These are phyloP conservation scores for Macropus fuliginosus DNA, from an alignment of 2,797 vertebrate genomes.

Conservation along the genomic window DNA sequence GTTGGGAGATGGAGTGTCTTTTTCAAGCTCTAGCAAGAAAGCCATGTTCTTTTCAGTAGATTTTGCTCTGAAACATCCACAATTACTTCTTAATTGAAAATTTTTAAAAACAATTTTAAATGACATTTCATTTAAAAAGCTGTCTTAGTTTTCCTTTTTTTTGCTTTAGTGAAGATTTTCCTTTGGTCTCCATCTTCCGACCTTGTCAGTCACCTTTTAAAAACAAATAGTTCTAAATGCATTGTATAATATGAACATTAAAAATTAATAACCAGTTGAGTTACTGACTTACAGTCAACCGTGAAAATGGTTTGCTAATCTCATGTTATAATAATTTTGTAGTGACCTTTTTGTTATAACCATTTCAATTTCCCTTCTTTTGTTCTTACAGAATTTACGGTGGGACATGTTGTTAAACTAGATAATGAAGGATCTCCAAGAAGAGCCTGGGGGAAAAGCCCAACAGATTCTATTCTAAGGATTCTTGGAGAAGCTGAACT, in stretches of 20 bases:
- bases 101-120: no score
- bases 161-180: not conserved
- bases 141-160: no score
- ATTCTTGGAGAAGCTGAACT: constrained; percentile 92
- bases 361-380: constrained; percentile 7
- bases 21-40: no score
- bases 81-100: no score
- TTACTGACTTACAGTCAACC: constrained; percentile 34
- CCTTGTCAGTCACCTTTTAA: not conserved
- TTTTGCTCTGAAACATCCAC: no score
- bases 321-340: constrained; percentile 24
- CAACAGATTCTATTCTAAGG: constrained; percentile 89
- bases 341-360: constrained; percentile 14
- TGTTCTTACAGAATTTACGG: constrained; percentile 86
- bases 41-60: no score
- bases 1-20: no score
- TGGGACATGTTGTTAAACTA: constrained; percentile 90
- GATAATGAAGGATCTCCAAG: constrained; percentile 86
- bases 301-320: not conserved
- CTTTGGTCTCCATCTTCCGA: not conserved
- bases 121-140: no score
- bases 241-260: constrained; percentile 20
- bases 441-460: constrained; percentile 90
- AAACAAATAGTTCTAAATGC: not conserved
- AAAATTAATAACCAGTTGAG: not conserved